These are phyloP conservation scores for Chiroxiphia lanceolata DNA, from an alignment of 2,797 vertebrate genomes.

Conservation along the genomic window DNA sequence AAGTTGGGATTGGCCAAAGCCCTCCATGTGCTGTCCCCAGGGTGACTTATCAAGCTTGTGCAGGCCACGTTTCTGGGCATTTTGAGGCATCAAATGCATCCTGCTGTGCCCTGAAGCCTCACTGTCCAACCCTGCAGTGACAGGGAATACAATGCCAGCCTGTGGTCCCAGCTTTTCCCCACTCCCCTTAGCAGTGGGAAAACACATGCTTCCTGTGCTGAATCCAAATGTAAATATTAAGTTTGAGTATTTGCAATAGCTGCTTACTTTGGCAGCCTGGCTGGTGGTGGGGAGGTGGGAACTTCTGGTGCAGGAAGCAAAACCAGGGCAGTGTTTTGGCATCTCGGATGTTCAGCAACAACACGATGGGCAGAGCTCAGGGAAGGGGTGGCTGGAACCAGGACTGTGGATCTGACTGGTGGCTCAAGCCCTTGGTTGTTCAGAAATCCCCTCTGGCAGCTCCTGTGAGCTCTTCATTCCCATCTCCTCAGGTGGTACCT, in stretches of 20 bases:
- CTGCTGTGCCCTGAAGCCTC: neutral
- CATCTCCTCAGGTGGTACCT: neutral
- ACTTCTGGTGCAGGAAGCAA: neutral
- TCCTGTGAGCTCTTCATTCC: neutral
- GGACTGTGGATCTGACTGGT: too few species aligned
- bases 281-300: neutral
- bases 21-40: neutral
- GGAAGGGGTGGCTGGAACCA: neutral
- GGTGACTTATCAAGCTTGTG: neutral
- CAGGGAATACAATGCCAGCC: neutral
- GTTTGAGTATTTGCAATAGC: neutral
- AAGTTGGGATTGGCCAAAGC: neutral
- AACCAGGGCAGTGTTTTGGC: neutral
- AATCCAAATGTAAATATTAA: neutral
- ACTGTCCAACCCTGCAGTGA: neutral
- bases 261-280: constrained; percentile 20
- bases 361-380: neutral
- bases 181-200: neutral
- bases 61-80: neutral
- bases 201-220: neutral
- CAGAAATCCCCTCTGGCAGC: neutral
- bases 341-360: neutral
- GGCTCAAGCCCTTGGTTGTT: neutral
- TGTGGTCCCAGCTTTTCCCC: neutral
- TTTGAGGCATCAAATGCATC: neutral